These are phyloP conservation scores for Sebastes steindachneri DNA, from an alignment of 2,797 vertebrate species.

Conservation along the genomic window DNA sequence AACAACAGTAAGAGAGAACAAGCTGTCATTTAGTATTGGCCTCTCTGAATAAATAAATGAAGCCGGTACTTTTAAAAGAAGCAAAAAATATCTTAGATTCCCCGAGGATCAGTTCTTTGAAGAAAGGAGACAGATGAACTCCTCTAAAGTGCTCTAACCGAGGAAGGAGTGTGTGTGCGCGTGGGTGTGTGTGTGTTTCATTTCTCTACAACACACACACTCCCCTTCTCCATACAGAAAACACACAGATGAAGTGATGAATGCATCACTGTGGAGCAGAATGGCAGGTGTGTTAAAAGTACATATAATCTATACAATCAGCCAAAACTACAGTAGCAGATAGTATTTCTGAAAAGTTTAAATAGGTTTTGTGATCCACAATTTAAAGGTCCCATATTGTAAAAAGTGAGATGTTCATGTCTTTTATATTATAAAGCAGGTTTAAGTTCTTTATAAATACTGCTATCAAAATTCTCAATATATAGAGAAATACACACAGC, in stretches of 20 bases:
- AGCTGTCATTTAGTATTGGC: slow-evolving; percentile 51
- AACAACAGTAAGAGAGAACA: slow-evolving; percentile 29
- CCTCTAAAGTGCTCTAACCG: slow-evolving; percentile 53
- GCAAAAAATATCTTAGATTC: slow-evolving; percentile 77
- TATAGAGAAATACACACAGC: too few relatives aligned
- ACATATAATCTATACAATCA: neutral
- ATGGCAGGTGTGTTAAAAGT: neutral
- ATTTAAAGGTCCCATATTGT: neutral
- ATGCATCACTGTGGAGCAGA: neutral
- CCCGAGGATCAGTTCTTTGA: slow-evolving; percentile 59
- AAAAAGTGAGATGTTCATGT: too few relatives aligned
- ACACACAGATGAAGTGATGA: neutral
- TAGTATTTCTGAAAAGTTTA: neutral
- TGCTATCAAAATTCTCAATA: too few relatives aligned
- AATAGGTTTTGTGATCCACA: neutral
- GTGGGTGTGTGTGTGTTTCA: slow-evolving; percentile 14
- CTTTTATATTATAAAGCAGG: too few relatives aligned
- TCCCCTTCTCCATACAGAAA: neutral
- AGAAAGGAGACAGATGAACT: slow-evolving; percentile 48
- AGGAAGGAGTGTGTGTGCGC: neutral
- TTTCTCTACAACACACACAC: slow-evolving; percentile 27
- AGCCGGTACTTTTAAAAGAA: slow-evolving; percentile 62
- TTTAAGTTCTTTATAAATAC: neutral
- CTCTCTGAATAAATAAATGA: slow-evolving; percentile 72
- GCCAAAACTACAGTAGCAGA: neutral